These are phyloP conservation scores for Palaemon carinicauda DNA, from an alignment of 1,140 invertebrate genomes.

Conservation along the genomic window DNA sequence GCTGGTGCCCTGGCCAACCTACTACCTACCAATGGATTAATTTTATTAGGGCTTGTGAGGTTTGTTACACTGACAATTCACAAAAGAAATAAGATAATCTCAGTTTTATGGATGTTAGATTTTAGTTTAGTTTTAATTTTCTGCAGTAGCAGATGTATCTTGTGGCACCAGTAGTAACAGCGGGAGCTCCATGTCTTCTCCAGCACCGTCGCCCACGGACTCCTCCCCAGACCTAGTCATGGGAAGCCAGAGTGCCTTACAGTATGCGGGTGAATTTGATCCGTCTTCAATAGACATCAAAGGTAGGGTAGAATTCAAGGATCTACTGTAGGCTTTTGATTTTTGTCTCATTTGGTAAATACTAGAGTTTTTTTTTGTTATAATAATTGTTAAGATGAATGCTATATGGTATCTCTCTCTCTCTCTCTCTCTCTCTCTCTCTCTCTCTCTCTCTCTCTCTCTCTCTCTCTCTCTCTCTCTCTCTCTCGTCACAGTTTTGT, in stretches of 20 bases:
- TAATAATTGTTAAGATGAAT: no score
- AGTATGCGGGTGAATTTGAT: background rate
- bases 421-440: no score
- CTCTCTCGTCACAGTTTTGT: no score
- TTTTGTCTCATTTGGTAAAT: no score
- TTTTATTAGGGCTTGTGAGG: no score
- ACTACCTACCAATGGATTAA: no score
- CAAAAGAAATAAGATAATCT: background rate
- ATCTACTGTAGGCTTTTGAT: no score
- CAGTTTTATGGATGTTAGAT: background rate
- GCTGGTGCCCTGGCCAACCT: no score
- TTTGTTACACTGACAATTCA: background rate
- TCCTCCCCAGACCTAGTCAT: constrained; percentile 44
- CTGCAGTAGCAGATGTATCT: background rate
- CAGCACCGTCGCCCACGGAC: constrained; percentile 40
- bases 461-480: no score
- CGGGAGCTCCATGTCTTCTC: constrained; percentile 36
- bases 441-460: no score
- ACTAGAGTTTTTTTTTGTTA: no score
- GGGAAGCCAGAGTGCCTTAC: background rate
- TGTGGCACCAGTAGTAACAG: constrained; percentile 34
- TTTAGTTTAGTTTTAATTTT: background rate
- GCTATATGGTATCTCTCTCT: no score
- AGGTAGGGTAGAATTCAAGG: background rate
- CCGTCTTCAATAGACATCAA: background rate